phyloP scores from a whole-genome alignment of 1,140 invertebrate species.

The Acromyrmex heyeri region DNA sequence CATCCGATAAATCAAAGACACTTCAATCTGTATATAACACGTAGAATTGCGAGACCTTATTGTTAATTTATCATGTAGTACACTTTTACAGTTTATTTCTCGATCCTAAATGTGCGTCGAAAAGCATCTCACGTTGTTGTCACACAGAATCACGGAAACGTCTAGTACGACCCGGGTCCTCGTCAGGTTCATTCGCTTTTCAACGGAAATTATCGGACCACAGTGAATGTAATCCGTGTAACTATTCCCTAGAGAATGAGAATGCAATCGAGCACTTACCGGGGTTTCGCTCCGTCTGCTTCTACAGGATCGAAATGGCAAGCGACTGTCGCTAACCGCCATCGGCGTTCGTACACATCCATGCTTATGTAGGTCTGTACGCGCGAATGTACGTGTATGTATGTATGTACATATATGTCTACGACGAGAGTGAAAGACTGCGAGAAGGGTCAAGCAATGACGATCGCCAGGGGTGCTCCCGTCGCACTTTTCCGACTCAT shows the following conservation, averaged over 20 bases:
- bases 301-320: conserved; percentile 51
- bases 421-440: conserved; percentile 60
- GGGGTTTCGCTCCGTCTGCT: conserved; percentile 63
- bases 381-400: too few relatives aligned
- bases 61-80: conserved; percentile 32
- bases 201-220: conserved; percentile 80
- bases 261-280: conserved; percentile 80
- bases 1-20: conserved; percentile 52
- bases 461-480: conserved; percentile 76
- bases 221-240: conserved; percentile 79
- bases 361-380: not conserved
- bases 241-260: conserved; percentile 80
- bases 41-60: conserved; percentile 22
- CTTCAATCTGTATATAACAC: conserved; percentile 4
- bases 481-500: conserved; percentile 81
- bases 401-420: conserved; percentile 12
- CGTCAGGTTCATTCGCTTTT: conserved; percentile 71
- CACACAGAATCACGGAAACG: conserved; percentile 41
- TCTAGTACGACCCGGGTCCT: not conserved
- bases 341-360: conserved; percentile 46
- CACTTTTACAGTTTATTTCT: conserved; percentile 61
- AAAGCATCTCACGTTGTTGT: conserved; percentile 13
- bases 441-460: conserved; percentile 77
- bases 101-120: conserved; percentile 36
- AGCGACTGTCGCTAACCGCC: conserved; percentile 60